Evolutionary conservation across 2,797 vertebrate species (phyloP).

Genomic region (Chanos chanos): DNA sequence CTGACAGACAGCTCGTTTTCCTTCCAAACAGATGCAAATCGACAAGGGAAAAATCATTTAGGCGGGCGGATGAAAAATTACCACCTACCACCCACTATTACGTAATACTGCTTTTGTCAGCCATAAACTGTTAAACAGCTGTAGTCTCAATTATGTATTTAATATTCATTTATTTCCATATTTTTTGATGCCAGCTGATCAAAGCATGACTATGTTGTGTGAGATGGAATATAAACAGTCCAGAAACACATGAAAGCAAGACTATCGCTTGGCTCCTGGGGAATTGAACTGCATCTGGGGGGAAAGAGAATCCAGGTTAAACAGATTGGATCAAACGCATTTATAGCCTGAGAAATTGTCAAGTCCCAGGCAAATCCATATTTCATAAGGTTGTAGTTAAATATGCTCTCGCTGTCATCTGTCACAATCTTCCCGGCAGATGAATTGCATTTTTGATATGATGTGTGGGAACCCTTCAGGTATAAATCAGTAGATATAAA

Average conservation of each 20-base stretch:
- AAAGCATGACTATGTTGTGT: conserved; percentile 2
- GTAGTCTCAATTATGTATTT: background rate
- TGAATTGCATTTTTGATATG: background rate
- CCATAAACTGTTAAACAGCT: conserved; percentile 32
- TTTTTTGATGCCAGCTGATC: conserved; percentile 12
- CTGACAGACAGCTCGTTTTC: too few species aligned
- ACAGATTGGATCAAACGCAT: conserved; percentile 19
- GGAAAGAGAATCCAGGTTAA: conserved; percentile 28
- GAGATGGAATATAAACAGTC: conserved; percentile 7
- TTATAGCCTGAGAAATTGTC: conserved; percentile 6
- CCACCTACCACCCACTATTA: too few species aligned
- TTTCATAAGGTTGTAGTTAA: conserved; percentile 7
- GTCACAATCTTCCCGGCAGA: background rate
- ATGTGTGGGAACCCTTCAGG: too few species aligned
- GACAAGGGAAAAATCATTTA: too few species aligned
- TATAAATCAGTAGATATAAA: background rate
- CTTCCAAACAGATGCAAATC: too few species aligned
- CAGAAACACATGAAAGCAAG: conserved; percentile 13
- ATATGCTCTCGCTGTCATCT: background rate
- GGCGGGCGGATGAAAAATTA: too few species aligned
- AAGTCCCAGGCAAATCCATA: conserved; percentile 5
- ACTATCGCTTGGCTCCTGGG: conserved; percentile 13
- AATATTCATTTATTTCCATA: conserved; percentile 10
- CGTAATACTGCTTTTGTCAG: too few species aligned
- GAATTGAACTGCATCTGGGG: background rate